phyloP scores from a whole-genome alignment of 2,888 invertebrate species.

The Pocota personata region DNA sequence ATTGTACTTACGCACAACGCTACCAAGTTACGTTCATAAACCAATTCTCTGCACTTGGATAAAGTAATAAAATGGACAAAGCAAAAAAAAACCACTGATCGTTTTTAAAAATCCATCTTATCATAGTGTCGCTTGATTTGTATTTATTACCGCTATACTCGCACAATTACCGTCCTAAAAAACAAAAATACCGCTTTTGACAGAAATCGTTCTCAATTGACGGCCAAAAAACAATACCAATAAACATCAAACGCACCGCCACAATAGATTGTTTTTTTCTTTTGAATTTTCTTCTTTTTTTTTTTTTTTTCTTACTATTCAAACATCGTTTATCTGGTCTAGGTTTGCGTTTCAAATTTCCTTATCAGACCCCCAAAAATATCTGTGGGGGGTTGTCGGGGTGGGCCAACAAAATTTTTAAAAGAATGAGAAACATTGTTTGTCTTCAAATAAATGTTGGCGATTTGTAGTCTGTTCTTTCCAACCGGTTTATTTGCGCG shows the following conservation, averaged over 20 bases:
- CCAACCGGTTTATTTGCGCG: not conserved
- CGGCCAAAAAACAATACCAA: conserved; percentile 51
- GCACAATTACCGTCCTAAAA: conserved; percentile 1
- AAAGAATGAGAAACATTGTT: conserved; percentile 46
- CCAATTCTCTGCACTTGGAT: not conserved
- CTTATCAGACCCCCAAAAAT: conserved; percentile 8
- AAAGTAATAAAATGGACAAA: not conserved
- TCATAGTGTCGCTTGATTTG: conserved; percentile 19
- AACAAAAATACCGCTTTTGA: conserved; percentile 23
- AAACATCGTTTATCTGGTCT: conserved; percentile 50
- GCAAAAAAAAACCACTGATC: not conserved
- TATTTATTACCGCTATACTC: conserved; percentile 21
- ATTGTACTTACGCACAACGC: not conserved
- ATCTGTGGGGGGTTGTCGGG: not conserved
- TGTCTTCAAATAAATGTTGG: conserved; percentile 12
- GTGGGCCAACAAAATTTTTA: not conserved
- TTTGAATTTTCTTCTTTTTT: conserved; percentile 32
- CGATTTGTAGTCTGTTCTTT: not conserved
- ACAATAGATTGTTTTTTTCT: conserved; percentile 25
- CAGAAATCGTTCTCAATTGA: conserved; percentile 44
- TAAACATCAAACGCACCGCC: conserved; percentile 61
- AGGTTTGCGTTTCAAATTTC: conserved; percentile 21
- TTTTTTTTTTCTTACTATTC: conserved; percentile 34
- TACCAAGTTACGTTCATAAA: not conserved
- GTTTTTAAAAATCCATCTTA: conserved; percentile 1